Conservation (phyloP, 30 jellyfish, hydroid and myxozoan genomes). For the Cassiopea andromeda region DNA sequence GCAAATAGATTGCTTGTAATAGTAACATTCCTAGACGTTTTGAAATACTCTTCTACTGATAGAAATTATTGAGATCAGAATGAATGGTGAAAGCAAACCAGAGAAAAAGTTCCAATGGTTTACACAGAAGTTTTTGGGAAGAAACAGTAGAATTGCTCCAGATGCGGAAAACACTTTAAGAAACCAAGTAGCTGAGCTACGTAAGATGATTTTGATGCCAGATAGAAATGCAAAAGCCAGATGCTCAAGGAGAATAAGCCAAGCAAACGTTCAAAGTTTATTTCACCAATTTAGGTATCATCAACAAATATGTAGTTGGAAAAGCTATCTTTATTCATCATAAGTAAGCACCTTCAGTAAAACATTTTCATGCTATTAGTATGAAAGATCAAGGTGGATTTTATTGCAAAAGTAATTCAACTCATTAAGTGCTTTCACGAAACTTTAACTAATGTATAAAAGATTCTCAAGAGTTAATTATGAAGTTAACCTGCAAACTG, state of each 20-base stretch:
- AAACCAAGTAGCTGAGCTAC: constrained; percentile 48
- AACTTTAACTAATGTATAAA: too few species aligned
- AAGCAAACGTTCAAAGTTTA: background rate
- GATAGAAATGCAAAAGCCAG: background rate
- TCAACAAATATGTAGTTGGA: too few species aligned
- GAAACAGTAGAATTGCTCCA: constrained; percentile 32
- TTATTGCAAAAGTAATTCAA: too few species aligned
- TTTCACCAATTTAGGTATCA: constrained; percentile 16
- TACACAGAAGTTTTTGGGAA: constrained; percentile 5
- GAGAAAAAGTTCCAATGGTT: constrained; percentile 10
- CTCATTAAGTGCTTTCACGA: too few species aligned
- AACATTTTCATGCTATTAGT: too few species aligned
- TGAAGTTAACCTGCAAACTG: too few species aligned
- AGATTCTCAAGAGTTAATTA: too few species aligned
- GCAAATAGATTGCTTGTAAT: too few species aligned
- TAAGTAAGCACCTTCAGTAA: too few species aligned
- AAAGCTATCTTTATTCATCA: too few species aligned
- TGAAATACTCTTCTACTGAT: background rate
- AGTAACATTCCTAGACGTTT: too few species aligned
- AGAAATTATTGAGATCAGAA: constrained; percentile 13
- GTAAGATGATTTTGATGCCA: background rate
- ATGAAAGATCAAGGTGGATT: too few species aligned
- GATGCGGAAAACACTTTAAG: constrained; percentile 19
- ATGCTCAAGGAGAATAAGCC: constrained; percentile 6
- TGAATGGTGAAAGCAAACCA: constrained; percentile 13